Percentiles rank a stretch among this genome's conserved stretches.
Conservation (phyloP, 2,113 vertebrate genomes). For the Saccopteryx bilineata region DNA sequence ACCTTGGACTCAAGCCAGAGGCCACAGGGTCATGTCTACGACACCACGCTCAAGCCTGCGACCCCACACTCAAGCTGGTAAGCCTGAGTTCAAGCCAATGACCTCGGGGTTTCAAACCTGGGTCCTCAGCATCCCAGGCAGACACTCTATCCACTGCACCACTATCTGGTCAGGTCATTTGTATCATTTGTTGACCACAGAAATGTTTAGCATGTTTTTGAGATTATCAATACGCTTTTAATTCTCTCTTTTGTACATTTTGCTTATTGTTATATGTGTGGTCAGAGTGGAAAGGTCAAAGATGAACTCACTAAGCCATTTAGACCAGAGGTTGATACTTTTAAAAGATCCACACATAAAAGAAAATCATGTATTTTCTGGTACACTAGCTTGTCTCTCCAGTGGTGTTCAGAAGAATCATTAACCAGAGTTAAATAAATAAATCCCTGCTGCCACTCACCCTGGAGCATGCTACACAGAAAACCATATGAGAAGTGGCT, state of each 20-base stretch:
- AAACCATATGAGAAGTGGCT: neutral
- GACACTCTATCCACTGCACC: too few species aligned
- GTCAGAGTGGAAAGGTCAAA: neutral
- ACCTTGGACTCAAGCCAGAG: too few species aligned
- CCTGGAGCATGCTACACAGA: neutral
- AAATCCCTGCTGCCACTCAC: neutral
- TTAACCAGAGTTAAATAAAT: constrained; percentile 35
- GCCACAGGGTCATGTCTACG: too few species aligned
- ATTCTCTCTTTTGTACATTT: neutral
- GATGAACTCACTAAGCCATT: neutral
- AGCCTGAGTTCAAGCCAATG: too few species aligned
- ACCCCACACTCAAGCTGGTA: too few species aligned
- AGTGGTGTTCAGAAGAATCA: neutral
- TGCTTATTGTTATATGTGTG: neutral
- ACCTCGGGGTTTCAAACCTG: too few species aligned
- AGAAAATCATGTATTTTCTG: constrained; percentile 8
- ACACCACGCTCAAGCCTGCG: too few species aligned
- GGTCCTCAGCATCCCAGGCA: too few species aligned
- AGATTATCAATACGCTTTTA: neutral
- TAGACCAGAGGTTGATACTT: neutral
- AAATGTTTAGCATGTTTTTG: constrained; percentile 2
- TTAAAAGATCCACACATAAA: neutral
- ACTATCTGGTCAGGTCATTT: neutral
- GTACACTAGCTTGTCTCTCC: constrained; percentile 19
- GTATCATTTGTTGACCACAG: neutral